Conservation (phyloP, 2,888 invertebrate species). For the Carabus problematicus region DNA sequence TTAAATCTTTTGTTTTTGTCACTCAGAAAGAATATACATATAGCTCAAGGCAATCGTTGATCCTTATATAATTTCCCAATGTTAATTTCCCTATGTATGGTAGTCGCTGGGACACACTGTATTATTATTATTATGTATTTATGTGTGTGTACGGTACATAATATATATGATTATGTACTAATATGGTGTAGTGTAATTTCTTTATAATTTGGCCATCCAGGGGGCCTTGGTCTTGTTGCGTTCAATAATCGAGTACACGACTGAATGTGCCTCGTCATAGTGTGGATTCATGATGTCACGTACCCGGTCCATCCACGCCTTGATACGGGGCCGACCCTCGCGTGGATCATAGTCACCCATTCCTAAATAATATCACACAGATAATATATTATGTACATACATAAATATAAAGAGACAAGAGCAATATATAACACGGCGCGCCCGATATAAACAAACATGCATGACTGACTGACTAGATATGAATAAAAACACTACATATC, state of each 20-base stretch:
- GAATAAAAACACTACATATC: not conserved
- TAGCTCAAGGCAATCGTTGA: too few relatives aligned
- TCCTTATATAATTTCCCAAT: too few relatives aligned
- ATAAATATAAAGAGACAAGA: too few relatives aligned
- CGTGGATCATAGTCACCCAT: constrained; percentile 72
- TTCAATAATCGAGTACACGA: constrained; percentile 33
- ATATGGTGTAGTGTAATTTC: not conserved
- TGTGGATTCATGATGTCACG: constrained; percentile 66
- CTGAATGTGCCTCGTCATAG: constrained; percentile 65
- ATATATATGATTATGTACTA: too few relatives aligned
- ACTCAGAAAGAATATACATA: too few relatives aligned
- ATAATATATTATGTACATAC: too few relatives aligned
- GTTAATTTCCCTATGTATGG: too few relatives aligned
- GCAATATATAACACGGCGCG: too few relatives aligned
- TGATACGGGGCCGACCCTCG: constrained; percentile 66
- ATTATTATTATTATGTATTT: too few relatives aligned
- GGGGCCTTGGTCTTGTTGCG: constrained; percentile 34
- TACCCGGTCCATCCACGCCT: constrained; percentile 72
- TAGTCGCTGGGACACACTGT: too few relatives aligned
- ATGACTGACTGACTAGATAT: not conserved
- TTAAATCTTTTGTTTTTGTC: too few relatives aligned
- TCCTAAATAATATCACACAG: constrained; percentile 60
- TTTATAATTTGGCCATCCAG: constrained; percentile 34
- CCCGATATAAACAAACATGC: not conserved
- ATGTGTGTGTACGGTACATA: too few relatives aligned